Evolutionary conservation across 2,888 invertebrate species (phyloP), one percentile per base, ranked within the genome.

Genomic region (Drosophila sordidula): DNA sequence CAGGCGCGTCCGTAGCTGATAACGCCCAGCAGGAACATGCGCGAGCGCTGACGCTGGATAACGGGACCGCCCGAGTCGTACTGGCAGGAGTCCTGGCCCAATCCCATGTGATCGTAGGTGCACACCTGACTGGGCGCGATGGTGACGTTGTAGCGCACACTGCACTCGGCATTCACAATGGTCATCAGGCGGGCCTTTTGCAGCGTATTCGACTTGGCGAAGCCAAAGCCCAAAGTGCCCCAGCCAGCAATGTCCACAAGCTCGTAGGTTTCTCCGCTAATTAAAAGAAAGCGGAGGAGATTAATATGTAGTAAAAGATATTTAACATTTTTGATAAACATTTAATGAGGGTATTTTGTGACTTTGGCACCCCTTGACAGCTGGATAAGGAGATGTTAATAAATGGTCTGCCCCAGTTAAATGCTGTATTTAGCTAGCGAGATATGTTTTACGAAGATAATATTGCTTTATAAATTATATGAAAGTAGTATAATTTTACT

Each of bases 41-140:
- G 90, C 3, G 80, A 75, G 63, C 68, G 59, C 69, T 92, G 90
- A 90, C 93, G 93, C 4, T 72, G 26, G 1, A 94, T 74, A 4
- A 93, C 81, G 0, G 94, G 94, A 0, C 94, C 94, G 0, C 94
- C 94, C 0, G 94, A 93, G 74, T 93, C 93, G 65, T 89, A 86
- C 59, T 91, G 93, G 63, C 94, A 94, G 0, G 94, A 89, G 73
- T 94, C 94, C 54, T 87, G 89, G 0, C 90, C 90, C 46, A 70
- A 39, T 1, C 90, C 90, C 2, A 56, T 46, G 9, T 70, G 65
- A 49, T 91, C 90, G 44, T 87, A 90, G 11, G 89, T 90, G 58
- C 90, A 89, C 9, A 90, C 29, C 26, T 91, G 86, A 44, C 5
- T 70, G 6, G 42, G 1, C 0, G 52, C 22, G 11, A 87, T 70